These are phyloP conservation scores for Monodelphis domestica DNA, from an alignment of 2,797 vertebrate genomes.

Conservation along the genomic window DNA sequence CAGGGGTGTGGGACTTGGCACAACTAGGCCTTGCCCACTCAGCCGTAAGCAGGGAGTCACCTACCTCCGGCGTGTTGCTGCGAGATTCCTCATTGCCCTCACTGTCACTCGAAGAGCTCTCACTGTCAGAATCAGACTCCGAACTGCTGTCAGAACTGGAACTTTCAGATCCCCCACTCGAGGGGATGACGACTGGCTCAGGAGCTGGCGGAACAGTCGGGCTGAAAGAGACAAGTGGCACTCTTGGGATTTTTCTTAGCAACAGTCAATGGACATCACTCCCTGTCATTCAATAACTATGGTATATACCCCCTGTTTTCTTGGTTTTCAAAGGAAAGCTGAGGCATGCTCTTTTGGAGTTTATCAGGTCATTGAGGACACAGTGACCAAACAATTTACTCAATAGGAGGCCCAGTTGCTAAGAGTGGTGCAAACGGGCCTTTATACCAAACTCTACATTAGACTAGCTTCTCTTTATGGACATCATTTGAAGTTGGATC, in stretches of 20 bases:
- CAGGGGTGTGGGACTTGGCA: not conserved
- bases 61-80: slow-evolving; percentile 91
- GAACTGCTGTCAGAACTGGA: slow-evolving; percentile 95
- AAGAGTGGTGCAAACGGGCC: not conserved
- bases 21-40: fast-evolving
- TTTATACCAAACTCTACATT: not conserved
- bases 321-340: not conserved
- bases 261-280: not conserved
- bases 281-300: not conserved
- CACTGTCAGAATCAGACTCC: slow-evolving; percentile 92
- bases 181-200: slow-evolving; percentile 75
- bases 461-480: no score
- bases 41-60: not conserved
- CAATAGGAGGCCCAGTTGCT: not conserved
- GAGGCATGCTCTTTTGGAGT: not conserved
- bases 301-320: not conserved
- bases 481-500: no score
- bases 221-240: slow-evolving; percentile 76
- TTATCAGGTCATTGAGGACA: not conserved
- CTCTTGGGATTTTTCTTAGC: not conserved
- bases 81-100: slow-evolving; percentile 91
- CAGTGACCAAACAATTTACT: not conserved
- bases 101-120: slow-evolving; percentile 94
- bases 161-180: slow-evolving; percentile 89
- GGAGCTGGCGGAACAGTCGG: slow-evolving; percentile 77